A percentile compares a stretch with the other conserved stretches of the same genome.
These are phyloP conservation scores for Hemiscyllium ocellatum DNA, from an alignment of 2,113 vertebrate genomes.

Conservation along the genomic window DNA sequence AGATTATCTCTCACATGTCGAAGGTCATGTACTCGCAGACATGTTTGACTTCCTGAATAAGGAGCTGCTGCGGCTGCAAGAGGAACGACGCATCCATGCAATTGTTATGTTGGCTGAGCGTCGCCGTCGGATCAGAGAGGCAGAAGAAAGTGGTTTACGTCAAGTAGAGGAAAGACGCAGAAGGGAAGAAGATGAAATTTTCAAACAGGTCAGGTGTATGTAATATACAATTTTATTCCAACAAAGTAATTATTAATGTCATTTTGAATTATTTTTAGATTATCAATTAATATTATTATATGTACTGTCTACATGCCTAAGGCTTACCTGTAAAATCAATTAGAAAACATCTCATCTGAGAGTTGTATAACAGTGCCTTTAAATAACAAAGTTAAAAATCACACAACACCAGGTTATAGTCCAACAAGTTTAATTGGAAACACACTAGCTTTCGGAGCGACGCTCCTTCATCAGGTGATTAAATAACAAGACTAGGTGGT, in stretches of 20 bases:
- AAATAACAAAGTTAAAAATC: no score
- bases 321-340: no score
- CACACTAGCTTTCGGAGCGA: no score
- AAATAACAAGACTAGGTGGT: background rate
- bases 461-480: no score
- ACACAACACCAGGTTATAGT: no score
- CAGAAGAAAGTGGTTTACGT: slow-evolving; percentile 78
- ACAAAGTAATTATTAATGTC: no score
- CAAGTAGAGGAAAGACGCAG: slow-evolving; percentile 70
- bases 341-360: background rate
- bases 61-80: slow-evolving; percentile 79
- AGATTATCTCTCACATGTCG: slow-evolving; percentile 53
- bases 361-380: no score
- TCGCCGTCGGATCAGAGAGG: slow-evolving; percentile 71
- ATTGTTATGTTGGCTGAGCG: slow-evolving; percentile 75
- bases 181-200: slow-evolving; percentile 76
- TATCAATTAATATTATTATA: no score
- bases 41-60: slow-evolving; percentile 80
- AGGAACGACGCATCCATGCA: slow-evolving; percentile 78
- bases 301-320: no score
- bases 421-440: no score
- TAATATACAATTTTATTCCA: background rate
- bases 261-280: no score
- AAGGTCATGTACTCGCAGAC: slow-evolving; percentile 62
- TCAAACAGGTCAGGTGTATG: slow-evolving; percentile 67